Evolutionary conservation across 2,797 vertebrate genomes (phyloP).

Genomic region (Gobionotothen gibberifrons): DNA sequence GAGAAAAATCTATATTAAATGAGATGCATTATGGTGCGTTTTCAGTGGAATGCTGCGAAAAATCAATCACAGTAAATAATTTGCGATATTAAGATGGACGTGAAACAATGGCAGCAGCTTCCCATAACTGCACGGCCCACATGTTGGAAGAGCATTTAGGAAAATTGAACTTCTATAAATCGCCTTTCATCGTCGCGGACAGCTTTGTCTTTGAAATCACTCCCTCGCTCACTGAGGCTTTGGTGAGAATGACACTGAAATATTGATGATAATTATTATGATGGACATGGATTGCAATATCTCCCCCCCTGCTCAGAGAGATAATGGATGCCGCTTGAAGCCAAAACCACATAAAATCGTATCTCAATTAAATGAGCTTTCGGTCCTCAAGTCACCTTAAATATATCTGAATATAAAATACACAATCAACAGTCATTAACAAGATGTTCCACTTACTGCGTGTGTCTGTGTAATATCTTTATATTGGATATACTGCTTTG

Average conservation of each 20-base stretch:
- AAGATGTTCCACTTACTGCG: constrained; percentile 7
- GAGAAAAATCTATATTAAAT: constrained; percentile 55
- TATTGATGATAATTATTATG: constrained; percentile 60
- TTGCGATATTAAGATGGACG: constrained; percentile 44
- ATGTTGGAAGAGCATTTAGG: constrained; percentile 39
- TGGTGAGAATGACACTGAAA: constrained; percentile 46
- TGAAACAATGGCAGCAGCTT: constrained; percentile 35
- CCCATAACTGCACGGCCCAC: constrained; percentile 23
- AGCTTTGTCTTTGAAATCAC: constrained; percentile 51
- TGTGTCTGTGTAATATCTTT: constrained; percentile 12
- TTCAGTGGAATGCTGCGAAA: constrained; percentile 35
- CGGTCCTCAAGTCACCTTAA: background rate
- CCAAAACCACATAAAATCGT: constrained; percentile 29
- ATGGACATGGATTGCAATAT: constrained; percentile 47
- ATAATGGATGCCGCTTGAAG: constrained; percentile 28
- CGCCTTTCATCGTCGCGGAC: constrained; percentile 52
- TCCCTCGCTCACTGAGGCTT: constrained; percentile 16
- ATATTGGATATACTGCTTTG: constrained; percentile 27
- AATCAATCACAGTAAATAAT: constrained; percentile 57
- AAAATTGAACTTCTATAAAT: constrained; percentile 28
- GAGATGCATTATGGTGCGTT: constrained; percentile 49
- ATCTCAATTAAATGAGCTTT: constrained; percentile 2
- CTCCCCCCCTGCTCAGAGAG: constrained; percentile 21
- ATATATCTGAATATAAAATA: constrained; percentile 9
- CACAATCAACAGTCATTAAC: background rate